These are phyloP conservation scores for Diaphora mendica DNA, from an alignment of 2,888 invertebrate species.

Conservation along the genomic window DNA sequence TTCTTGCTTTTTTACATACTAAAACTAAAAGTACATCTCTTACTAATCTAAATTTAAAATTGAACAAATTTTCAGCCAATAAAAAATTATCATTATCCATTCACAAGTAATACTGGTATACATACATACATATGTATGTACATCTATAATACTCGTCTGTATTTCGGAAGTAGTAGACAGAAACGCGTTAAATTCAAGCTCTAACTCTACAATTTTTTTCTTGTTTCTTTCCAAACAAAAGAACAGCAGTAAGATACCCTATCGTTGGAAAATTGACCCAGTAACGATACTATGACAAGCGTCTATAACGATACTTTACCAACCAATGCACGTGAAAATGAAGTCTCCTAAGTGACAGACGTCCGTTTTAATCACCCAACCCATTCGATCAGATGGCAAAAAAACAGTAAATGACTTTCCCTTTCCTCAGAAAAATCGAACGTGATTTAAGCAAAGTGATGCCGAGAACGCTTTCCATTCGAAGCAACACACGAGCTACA, in stretches of 20 bases:
- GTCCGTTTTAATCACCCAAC: conserved; percentile 44
- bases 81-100: no score
- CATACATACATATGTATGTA: neutral
- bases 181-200: neutral
- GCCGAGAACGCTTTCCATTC: conserved; percentile 66
- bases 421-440: conserved; percentile 55
- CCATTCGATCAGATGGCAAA: conserved; percentile 23
- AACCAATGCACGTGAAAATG: conserved; percentile 24
- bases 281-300: neutral
- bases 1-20: no score
- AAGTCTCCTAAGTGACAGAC: conserved; percentile 35
- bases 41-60: neutral
- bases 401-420: conserved; percentile 25
- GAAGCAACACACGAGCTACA: conserved; percentile 72
- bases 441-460: conserved; percentile 66
- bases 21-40: neutral
- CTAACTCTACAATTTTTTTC: neutral
- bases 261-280: neutral
- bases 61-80: no score
- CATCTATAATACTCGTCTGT: neutral
- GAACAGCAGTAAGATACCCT: neutral
- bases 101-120: no score
- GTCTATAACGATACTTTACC: conserved; percentile 26
- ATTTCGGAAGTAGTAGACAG: neutral
- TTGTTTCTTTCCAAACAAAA: neutral